Percentiles rank a stretch among this genome's conserved stretches.
phyloP scores from a whole-genome alignment of 1,140 invertebrate genomes.

The Diachasma alloeum region DNA sequence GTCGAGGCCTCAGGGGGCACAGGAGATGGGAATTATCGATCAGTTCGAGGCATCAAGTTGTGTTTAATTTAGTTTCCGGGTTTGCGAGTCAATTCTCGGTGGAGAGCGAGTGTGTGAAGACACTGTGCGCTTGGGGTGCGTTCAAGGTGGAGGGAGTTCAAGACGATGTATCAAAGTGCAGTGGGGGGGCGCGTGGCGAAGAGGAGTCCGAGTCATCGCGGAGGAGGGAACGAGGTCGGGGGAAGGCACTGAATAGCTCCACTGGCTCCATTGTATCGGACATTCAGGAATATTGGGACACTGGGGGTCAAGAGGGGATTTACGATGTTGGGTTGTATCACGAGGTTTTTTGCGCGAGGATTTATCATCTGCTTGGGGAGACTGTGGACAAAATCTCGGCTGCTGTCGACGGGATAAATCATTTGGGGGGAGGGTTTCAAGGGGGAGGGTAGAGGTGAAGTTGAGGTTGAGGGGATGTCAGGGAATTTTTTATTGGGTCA shows the following conservation, averaged over 20 bases:
- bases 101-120: background rate
- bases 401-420: constrained; percentile 38
- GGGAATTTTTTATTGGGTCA: too few species aligned
- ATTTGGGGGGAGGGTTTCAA: background rate
- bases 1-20: constrained; percentile 32
- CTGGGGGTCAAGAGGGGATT: background rate
- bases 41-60: background rate
- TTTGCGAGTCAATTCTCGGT: background rate
- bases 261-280: background rate
- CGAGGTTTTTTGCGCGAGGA: constrained; percentile 38
- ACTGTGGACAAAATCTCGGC: constrained; percentile 30
- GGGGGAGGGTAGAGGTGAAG: background rate
- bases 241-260: background rate
- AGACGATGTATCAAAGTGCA: background rate
- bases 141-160: background rate
- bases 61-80: background rate
- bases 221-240: background rate
- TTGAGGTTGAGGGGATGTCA: too few species aligned
- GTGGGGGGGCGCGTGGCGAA: too few species aligned
- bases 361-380: constrained; percentile 30
- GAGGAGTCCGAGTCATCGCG: background rate
- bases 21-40: background rate
- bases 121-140: background rate
- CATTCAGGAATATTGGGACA: background rate
- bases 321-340: constrained; percentile 20